phyloP scores from a whole-genome alignment of 1,140 invertebrate genomes.

The Temnothorax nylanderi region DNA sequence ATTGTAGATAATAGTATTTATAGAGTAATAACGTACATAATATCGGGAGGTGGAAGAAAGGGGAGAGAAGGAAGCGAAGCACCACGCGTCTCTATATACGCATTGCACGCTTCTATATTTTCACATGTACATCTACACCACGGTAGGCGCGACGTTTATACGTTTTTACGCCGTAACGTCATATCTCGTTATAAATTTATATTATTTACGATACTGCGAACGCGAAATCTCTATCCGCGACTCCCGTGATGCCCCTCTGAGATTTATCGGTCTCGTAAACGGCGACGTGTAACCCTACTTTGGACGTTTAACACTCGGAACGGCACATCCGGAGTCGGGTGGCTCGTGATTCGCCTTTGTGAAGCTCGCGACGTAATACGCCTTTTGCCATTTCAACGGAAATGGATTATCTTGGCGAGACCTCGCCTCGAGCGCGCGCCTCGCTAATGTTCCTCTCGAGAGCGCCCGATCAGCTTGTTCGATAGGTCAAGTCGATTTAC shows the following conservation, averaged over 20 bases:
- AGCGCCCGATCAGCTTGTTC: slow-evolving; percentile 17
- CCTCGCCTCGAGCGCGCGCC: slow-evolving; percentile 18
- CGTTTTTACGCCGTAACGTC: slow-evolving; percentile 7
- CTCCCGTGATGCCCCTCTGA: not conserved
- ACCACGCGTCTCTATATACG: not conserved
- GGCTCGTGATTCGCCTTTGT: slow-evolving; percentile 45
- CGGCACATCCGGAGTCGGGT: slow-evolving; percentile 14
- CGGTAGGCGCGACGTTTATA: not conserved
- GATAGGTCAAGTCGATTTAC: slow-evolving; percentile 53
- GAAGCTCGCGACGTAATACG: slow-evolving; percentile 25
- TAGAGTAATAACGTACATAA: slow-evolving; percentile 25
- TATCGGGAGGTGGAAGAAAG: not conserved
- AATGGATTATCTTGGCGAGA: slow-evolving; percentile 52
- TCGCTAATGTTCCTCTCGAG: slow-evolving; percentile 37
- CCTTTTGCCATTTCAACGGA: slow-evolving; percentile 50
- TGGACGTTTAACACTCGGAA: slow-evolving; percentile 38
- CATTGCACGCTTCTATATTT: not conserved
- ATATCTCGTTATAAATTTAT: slow-evolving; percentile 56
- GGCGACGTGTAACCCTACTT: slow-evolving; percentile 35
- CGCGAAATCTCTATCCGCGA: slow-evolving; percentile 55
- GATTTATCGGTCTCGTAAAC: slow-evolving; percentile 66
- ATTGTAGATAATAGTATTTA: slow-evolving; percentile 49
- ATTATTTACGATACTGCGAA: slow-evolving; percentile 48
- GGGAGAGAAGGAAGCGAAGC: not conserved
- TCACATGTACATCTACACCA: not conserved